phyloP scores from a whole-genome alignment of 2,113 vertebrate species.

The Salvator merianae region DNA sequence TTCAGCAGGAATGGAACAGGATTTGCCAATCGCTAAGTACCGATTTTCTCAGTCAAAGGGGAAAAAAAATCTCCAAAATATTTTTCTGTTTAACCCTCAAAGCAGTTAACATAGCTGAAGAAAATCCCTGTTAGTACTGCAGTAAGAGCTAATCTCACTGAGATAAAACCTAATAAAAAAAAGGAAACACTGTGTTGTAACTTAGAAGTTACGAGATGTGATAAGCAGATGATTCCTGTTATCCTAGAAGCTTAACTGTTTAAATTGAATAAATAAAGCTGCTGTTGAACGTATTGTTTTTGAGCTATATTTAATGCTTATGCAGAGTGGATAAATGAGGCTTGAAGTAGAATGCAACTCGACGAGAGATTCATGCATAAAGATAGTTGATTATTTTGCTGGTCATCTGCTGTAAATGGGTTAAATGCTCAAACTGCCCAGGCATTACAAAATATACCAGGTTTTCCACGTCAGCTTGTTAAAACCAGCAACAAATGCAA shows the following conservation, averaged over 20 bases:
- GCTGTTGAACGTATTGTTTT: neutral
- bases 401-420: no score
- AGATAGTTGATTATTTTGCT: no score
- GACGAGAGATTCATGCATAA: no score
- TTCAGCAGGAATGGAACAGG: slow-evolving; percentile 21
- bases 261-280: neutral
- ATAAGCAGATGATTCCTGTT: slow-evolving; percentile 20
- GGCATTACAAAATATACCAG: no score
- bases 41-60: neutral
- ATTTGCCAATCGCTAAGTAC: slow-evolving; percentile 51
- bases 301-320: neutral
- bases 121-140: slow-evolving; percentile 36
- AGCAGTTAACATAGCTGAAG: slow-evolving; percentile 25
- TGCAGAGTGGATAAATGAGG: neutral
- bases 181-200: slow-evolving; percentile 35
- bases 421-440: no score
- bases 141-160: neutral
- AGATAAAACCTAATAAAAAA: slow-evolving; percentile 26
- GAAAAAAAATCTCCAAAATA: slow-evolving; percentile 34
- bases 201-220: neutral
- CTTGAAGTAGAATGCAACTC: no score
- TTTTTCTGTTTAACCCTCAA: slow-evolving; percentile 22
- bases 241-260: slow-evolving; percentile 19
- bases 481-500: no score
- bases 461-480: no score